Percentiles rank a stretch among this genome's conserved stretches.
phyloP scores from a whole-genome alignment of 2,888 invertebrate species.

The Hecatera dysodea region DNA sequence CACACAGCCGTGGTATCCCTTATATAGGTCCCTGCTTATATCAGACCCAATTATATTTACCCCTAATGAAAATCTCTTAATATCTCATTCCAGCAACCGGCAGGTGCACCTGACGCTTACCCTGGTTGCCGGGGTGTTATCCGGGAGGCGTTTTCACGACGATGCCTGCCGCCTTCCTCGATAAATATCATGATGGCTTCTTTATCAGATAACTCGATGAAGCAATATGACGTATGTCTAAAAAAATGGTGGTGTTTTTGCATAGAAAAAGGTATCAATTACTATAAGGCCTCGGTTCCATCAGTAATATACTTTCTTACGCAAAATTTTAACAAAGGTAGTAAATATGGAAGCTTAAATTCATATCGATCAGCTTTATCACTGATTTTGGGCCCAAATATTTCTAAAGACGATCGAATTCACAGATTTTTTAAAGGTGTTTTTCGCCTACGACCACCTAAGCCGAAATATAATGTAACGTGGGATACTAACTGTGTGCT shows the following conservation, averaged over 20 bases:
- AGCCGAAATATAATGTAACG: constrained; percentile 14
- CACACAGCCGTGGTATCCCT: too few relatives aligned
- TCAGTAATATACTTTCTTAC: constrained; percentile 10
- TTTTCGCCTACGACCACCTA: not conserved
- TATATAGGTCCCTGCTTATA: too few relatives aligned
- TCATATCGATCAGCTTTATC: too few relatives aligned
- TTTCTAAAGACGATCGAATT: not conserved
- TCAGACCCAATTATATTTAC: not conserved
- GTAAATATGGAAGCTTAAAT: too few relatives aligned
- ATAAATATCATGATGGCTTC: constrained; percentile 9
- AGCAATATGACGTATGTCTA: constrained; percentile 3
- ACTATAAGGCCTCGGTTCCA: not conserved
- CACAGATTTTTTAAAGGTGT: constrained; percentile 8
- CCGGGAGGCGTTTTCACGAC: constrained; percentile 19
- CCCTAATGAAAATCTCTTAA: constrained; percentile 4
- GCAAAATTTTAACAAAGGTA: constrained; percentile 2
- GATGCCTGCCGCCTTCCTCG: constrained; percentile 12
- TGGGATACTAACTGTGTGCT: constrained; percentile 9
- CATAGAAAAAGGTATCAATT: not conserved
- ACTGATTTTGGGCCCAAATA: too few relatives aligned
- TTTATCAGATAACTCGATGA: constrained; percentile 12
- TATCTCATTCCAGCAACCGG: constrained; percentile 13
- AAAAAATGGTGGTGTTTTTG: constrained; percentile 5
- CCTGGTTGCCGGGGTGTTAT: constrained; percentile 15
- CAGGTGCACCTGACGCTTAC: constrained; percentile 11